A percentile compares a stretch with the other conserved stretches of the same genome.
These are phyloP conservation scores for Numenius arquata DNA, from an alignment of 2,113 vertebrate genomes.

Conservation along the genomic window DNA sequence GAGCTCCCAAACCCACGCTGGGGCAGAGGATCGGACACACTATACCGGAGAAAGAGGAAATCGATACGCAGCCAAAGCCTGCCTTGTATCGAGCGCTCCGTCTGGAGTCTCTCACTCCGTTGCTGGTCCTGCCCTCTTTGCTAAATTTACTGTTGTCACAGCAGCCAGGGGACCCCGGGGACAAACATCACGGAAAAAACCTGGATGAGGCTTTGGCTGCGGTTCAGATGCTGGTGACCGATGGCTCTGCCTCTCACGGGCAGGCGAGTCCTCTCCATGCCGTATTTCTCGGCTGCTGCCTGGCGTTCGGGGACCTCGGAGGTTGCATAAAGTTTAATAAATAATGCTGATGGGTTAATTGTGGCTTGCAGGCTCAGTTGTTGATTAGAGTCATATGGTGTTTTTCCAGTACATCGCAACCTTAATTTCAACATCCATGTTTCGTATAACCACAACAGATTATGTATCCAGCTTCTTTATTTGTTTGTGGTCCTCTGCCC, in stretches of 20 bases:
- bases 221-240: rapidly evolving
- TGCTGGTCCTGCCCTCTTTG: neutral
- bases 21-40: neutral
- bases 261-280: neutral
- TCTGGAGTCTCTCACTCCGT: neutral
- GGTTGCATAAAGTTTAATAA: slow-evolving; percentile 25
- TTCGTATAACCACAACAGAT: neutral
- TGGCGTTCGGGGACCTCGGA: neutral
- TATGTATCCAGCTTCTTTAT: neutral
- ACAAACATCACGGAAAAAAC: rapidly evolving
- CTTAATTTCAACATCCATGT: slow-evolving; percentile 42
- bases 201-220: neutral
- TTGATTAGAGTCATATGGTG: slow-evolving; percentile 55
- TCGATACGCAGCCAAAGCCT: rapidly evolving
- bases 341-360: slow-evolving; percentile 51
- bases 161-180: neutral
- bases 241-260: neutral
- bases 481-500: slow-evolving; percentile 3
- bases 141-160: neutral
- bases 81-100: neutral
- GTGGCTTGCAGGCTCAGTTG: slow-evolving; percentile 51
- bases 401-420: slow-evolving; percentile 29
- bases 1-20: rapidly evolving
- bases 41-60: neutral
- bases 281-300: neutral